phyloP scores from a whole-genome alignment of 2,888 invertebrate genomes.

The Eilema sororculum region DNA sequence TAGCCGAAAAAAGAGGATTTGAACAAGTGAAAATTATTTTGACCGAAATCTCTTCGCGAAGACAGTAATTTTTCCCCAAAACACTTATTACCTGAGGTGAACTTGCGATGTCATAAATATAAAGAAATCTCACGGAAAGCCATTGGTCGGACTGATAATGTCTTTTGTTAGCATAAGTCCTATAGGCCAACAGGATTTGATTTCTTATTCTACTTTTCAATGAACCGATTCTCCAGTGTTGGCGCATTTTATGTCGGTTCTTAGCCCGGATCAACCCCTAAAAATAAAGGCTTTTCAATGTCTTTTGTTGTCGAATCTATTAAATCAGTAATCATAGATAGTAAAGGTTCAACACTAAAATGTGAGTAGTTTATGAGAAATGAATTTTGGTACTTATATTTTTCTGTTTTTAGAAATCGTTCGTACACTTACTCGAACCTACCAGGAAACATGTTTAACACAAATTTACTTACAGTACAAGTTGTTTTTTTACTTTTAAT shows the following conservation, averaged over 20 bases:
- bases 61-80: slow-evolving; percentile 7
- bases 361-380: slow-evolving; percentile 20
- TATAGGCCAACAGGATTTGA: slow-evolving; percentile 60
- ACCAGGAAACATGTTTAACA: too few relatives aligned
- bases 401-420: too few relatives aligned
- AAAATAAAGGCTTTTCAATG: slow-evolving; percentile 41
- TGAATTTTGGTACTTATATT: not conserved
- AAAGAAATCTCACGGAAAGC: slow-evolving; percentile 48
- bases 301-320: slow-evolving; percentile 42
- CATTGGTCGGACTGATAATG: slow-evolving; percentile 65
- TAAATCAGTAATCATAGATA: slow-evolving; percentile 27
- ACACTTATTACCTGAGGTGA: slow-evolving; percentile 29
- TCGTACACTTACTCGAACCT: too few relatives aligned
- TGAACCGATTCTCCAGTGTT: slow-evolving; percentile 49
- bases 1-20: slow-evolving; percentile 32
- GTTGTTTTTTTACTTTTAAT: not conserved
- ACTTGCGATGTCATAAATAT: slow-evolving; percentile 51
- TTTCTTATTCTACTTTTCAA: slow-evolving; percentile 64
- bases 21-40: slow-evolving; percentile 39
- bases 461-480: not conserved
- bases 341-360: not conserved
- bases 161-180: slow-evolving; percentile 65
- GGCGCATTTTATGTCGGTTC: slow-evolving; percentile 45
- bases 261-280: slow-evolving; percentile 45
- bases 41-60: slow-evolving; percentile 19